Base-by-base conservation (phyloP, 2,113 vertebrate species). In the Bubo bubo region DNA sequence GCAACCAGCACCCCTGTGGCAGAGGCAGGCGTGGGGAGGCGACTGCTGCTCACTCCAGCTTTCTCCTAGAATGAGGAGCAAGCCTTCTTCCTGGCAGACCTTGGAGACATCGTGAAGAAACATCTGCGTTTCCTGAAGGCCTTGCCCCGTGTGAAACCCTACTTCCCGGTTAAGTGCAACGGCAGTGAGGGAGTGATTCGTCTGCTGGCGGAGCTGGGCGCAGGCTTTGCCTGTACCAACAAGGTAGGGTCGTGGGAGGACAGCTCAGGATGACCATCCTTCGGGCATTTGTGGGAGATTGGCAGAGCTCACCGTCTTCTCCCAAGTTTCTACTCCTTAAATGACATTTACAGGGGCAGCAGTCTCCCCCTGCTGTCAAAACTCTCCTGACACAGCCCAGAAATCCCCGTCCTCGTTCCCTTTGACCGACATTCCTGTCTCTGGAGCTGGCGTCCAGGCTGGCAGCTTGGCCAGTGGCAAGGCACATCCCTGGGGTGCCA, bases 71-170 rank as follows among this genome's bases (percentile, higher is more conserved):
- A 90, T 0, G 39, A 97, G 12, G 94, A 83, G 17, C 91, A 97
- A 72, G 94, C 98, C 76, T 98, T 98, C 97, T 98, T 98, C 14
- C 70, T 98, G 98, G 98, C 98, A 1, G 98, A 98, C 96, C 97
- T 98, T 1, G 98, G 98, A n/a, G 97, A 98, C 12, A 37, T 98
- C 0, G 97, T 98, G 97, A 98, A 95, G 96, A 98, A 98, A 22
- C 98, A 99, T 63, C 95, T 98, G 79, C 43, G 37, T 47, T 98
- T 98, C 92, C 97, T 98, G 91, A 98, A 98, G 96, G 97, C 98
- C 71, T 37, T 99, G 88, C 98, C 98, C 6, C 94, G 98, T 1
- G 98, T 98, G 56, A 97, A 93, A 27, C 98, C 98, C 17, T 98
- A 98, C 88, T 98, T 98, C 49, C 75, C 97, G 0, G 97, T 98